Evolutionary conservation across 2,113 vertebrate species (phyloP).

Genomic region (Hippocampus guttulatus): DNA sequence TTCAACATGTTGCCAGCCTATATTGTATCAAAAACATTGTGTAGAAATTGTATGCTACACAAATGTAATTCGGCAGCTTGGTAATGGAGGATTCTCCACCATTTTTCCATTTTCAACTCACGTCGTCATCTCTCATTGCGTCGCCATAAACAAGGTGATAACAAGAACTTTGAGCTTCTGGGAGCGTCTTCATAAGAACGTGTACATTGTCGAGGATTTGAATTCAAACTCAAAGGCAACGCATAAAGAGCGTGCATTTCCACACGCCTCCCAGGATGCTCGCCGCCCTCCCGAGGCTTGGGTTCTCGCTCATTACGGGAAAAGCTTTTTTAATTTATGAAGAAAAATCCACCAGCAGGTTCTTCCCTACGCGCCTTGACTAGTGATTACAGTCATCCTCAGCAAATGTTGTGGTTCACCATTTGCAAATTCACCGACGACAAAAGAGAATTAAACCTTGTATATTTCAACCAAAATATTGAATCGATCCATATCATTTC

Average conservation of each 20-base stretch:
- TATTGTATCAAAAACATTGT: too few species aligned
- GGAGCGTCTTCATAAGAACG: conserved; percentile 15
- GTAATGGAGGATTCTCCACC: too few species aligned
- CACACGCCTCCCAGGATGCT: conserved; percentile 2
- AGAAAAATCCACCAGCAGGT: conserved; percentile 7
- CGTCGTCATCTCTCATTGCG: too few species aligned
- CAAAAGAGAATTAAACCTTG: too few species aligned
- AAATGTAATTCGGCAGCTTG: too few species aligned
- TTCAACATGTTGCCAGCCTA: too few species aligned
- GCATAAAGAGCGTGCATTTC: conserved; percentile 5
- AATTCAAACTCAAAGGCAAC: conserved; percentile 7
- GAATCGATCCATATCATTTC: too few species aligned
- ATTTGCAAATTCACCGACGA: too few species aligned
- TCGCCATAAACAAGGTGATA: too few species aligned
- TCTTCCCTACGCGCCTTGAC: conserved; percentile 11
- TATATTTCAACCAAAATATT: too few species aligned
- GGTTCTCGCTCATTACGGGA: conserved; percentile 23
- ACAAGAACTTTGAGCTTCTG: neutral
- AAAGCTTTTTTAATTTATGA: conserved; percentile 21
- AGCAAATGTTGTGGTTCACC: neutral
- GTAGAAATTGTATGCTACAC: too few species aligned
- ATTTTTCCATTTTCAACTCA: too few species aligned
- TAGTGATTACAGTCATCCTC: neutral
- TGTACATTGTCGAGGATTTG: neutral
- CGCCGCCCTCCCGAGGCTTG: neutral